phyloP scores from a whole-genome alignment of 1,140 invertebrate genomes.

The Leptinotarsa defecta region DNA sequence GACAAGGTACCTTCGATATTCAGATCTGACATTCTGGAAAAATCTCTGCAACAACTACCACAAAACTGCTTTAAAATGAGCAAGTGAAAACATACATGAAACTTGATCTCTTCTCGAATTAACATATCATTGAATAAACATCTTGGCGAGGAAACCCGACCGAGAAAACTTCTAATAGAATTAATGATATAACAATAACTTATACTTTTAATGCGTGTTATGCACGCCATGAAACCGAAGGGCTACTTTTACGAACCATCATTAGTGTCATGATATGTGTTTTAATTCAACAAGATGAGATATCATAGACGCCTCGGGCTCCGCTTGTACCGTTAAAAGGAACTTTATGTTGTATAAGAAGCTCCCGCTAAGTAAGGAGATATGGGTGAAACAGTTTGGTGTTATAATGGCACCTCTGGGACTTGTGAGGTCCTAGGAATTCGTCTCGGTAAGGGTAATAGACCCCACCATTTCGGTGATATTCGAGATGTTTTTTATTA shows the following conservation, averaged over 20 bases:
- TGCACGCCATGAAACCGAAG: constrained; percentile 23
- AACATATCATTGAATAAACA: constrained; percentile 21
- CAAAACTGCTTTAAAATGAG: background rate
- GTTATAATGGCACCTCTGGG: constrained; percentile 18
- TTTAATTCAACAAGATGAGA: constrained; percentile 22
- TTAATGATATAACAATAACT: constrained; percentile 25
- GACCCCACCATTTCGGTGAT: too few species aligned
- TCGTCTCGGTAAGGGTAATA: background rate
- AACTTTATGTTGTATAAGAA: constrained; percentile 18
- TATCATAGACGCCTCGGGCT: constrained; percentile 12
- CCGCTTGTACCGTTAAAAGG: constrained; percentile 26
- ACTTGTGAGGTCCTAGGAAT: constrained; percentile 12
- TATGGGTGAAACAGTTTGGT: constrained; percentile 15
- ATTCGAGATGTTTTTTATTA: too few species aligned
- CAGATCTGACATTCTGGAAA: too few species aligned
- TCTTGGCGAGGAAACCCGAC: background rate
- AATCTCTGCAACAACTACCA: too few species aligned
- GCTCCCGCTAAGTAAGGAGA: constrained; percentile 22
- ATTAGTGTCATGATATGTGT: constrained; percentile 25
- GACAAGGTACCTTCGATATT: too few species aligned
- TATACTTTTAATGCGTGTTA: constrained; percentile 12
- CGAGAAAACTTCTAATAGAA: constrained; percentile 18
- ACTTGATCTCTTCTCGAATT: background rate
- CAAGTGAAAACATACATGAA: background rate
- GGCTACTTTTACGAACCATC: constrained; percentile 12